Percentiles rank a stretch among this genome's conserved stretches.
phyloP scores from a whole-genome alignment of 2,113 vertebrate species.

The Hypomesus transpacificus region DNA sequence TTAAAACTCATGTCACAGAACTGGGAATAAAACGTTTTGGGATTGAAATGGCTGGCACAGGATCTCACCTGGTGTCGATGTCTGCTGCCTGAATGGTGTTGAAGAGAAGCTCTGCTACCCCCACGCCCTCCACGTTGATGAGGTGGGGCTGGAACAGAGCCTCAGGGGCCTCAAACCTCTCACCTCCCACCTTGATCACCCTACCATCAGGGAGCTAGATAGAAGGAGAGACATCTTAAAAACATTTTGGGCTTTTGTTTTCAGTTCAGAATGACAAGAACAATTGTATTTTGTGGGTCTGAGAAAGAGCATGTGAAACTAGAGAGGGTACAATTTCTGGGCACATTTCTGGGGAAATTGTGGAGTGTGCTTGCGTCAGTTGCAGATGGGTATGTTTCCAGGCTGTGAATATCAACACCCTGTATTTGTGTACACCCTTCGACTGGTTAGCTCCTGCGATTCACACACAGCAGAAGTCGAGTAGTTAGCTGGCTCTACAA shows the following conservation, averaged over 20 bases:
- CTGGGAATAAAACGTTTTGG: not conserved
- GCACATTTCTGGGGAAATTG: no score
- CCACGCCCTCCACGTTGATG: slow-evolving; percentile 97
- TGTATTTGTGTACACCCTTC: no score
- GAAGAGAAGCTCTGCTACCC: slow-evolving; percentile 95
- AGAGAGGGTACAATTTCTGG: no score
- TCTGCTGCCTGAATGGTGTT: slow-evolving; percentile 99
- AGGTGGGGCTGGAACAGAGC: slow-evolving; percentile 98
- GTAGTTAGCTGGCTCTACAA: no score
- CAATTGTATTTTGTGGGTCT: no score
- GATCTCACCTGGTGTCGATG: slow-evolving; percentile 91
- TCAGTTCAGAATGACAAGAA: no score
- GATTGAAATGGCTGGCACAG: not conserved
- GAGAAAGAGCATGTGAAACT: no score
- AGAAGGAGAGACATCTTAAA: slow-evolving; percentile 10
- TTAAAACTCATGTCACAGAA: not conserved
- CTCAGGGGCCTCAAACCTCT: slow-evolving; percentile 96
- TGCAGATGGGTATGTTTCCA: no score
- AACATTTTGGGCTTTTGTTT: not conserved
- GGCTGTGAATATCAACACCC: no score
- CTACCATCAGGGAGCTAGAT: slow-evolving; percentile 93
- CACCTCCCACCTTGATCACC: slow-evolving; percentile 97
- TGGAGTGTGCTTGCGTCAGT: no score
- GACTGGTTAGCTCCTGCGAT: no score
- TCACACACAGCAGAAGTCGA: no score